Evolutionary conservation across 1,140 invertebrate genomes (phyloP).

Genomic region (Apis cerana): DNA sequence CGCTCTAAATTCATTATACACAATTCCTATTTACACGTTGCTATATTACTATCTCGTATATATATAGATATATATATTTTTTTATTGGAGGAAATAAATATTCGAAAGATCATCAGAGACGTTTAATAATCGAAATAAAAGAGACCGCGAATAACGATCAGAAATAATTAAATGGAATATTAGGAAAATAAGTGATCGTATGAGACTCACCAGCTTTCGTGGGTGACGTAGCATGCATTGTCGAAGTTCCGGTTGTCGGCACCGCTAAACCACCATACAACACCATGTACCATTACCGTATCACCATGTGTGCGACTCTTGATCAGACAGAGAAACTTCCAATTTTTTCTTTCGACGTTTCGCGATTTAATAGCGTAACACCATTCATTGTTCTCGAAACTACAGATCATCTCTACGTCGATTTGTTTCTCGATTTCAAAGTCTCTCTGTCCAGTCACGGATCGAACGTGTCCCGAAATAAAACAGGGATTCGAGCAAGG

Average conservation of each 20-base stretch:
- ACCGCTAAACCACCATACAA: conserved; percentile 80
- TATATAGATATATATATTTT: neutral
- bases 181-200: conserved; percentile 69
- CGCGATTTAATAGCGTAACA: no score
- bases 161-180: conserved; percentile 30
- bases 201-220: conserved; percentile 79
- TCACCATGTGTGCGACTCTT: conserved; percentile 40
- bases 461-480: conserved; percentile 47
- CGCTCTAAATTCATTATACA: neutral
- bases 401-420: neutral
- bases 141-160: neutral
- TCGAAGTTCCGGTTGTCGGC: conserved; percentile 76
- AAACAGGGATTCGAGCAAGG: conserved; percentile 56
- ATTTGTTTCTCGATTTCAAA: conserved; percentile 13
- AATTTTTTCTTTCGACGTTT: neutral
- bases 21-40: neutral
- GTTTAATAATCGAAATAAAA: neutral
- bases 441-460: conserved; percentile 57
- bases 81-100: neutral
- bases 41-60: neutral
- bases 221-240: conserved; percentile 80
- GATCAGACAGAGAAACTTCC: conserved; percentile 61
- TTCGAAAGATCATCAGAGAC: neutral
- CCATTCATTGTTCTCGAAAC: neutral
- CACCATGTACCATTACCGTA: conserved; percentile 75